Evolutionary conservation across 2,113 vertebrate species (phyloP), one percentile per base, ranked within the genome.

Genomic region (Peromyscus polionotus): DNA sequence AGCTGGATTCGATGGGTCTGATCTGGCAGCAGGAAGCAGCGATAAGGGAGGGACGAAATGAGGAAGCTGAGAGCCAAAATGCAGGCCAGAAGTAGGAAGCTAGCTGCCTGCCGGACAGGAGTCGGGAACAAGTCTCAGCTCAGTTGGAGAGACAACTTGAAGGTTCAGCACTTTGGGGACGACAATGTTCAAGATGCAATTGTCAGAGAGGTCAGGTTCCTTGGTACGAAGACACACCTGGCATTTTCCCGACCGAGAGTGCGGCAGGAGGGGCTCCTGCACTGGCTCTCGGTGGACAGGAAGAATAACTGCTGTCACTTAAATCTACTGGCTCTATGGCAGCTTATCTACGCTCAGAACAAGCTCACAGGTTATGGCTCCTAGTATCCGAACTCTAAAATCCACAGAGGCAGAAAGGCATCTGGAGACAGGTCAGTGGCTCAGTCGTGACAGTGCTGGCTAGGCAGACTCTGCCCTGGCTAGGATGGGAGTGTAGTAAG

Each of bases 321-420:
- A 97, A 85, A 86, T 97, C 97, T 98, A 97, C 95, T 93, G 98
- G 98, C 96, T 98, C 96, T 95, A 90, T n/a, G 98, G 98, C 98
- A 98, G 98, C 98, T 98, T 92, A 97, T 84, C 11, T 98, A 98
- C 54, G 4, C 89, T 94, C 98, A 94, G 97, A 98, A 96, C 68
- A 95, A 88, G 97, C 87, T 95, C 59, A 89, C 88, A 96, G 95
- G 89, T 98, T 98, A 98, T 97, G 98, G 98, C 98, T 98, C 97
- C 98, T 98, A 98, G 95, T 80, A 96, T 90, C 97, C 91, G 96
- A 54, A 2, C 14, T 97, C 98, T 98, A 98, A 80, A 96, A 92
- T n/a, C 0, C 70, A 96, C 63, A 96, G 95, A 98, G 98, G 97
- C 98, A 97, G 97, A 96, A 98, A 98, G 98, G 98, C 98, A 97